Percentiles rank a stretch among this genome's conserved stretches.
Evolutionary conservation across 1,140 invertebrate genomes (phyloP).

Genomic region (Zaprionus vittiger): DNA sequence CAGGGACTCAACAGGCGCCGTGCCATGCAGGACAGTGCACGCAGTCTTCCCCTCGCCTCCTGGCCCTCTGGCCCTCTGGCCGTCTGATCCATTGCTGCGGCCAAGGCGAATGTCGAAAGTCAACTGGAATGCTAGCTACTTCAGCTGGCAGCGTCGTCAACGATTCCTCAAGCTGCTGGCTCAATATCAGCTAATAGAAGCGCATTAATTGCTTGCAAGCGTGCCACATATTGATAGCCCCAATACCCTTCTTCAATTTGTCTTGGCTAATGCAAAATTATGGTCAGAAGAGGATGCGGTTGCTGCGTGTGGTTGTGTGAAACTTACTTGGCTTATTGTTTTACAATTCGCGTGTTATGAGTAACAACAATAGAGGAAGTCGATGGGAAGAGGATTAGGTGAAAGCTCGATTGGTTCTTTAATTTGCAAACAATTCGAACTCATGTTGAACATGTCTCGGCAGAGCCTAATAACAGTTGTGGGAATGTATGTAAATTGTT

Average conservation of each 20-base stretch:
- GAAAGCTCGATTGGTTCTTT: too few relatives aligned
- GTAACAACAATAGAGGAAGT: too few relatives aligned
- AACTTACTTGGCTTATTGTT: not conserved
- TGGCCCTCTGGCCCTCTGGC: not conserved
- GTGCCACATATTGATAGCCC: not conserved
- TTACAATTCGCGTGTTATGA: not conserved
- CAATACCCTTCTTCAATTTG: not conserved
- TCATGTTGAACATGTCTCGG: too few relatives aligned
- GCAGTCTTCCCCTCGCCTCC: not conserved
- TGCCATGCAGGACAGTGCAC: constrained; percentile 32
- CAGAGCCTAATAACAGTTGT: too few relatives aligned
- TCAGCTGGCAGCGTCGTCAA: not conserved
- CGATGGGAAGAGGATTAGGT: too few relatives aligned
- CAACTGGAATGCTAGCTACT: not conserved
- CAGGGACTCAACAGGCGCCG: not conserved
- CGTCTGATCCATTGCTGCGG: not conserved
- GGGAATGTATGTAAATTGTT: too few relatives aligned
- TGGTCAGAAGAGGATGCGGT: not conserved
- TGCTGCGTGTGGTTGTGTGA: not conserved
- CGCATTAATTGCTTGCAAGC: constrained; percentile 31
- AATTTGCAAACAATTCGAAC: too few relatives aligned
- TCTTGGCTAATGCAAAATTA: not conserved
- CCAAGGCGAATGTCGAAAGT: constrained; percentile 25
- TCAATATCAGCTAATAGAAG: constrained; percentile 35
- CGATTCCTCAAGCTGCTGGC: constrained; percentile 3